Base-by-base conservation (phyloP, 2,888 invertebrate species). In the Luperina nickerlii region DNA sequence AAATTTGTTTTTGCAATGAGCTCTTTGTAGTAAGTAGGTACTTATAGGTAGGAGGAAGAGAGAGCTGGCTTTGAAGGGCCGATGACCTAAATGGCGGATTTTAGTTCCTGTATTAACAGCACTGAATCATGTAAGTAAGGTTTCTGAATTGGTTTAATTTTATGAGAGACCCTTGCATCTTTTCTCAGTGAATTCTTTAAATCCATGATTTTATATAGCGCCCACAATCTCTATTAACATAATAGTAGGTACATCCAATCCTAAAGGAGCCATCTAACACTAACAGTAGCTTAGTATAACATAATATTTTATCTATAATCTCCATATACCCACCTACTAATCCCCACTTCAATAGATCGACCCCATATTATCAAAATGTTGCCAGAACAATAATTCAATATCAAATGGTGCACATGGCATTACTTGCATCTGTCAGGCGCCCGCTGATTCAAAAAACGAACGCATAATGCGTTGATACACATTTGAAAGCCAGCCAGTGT, bases 371-470 rank as follows among this genome's bases (percentile, higher is more conserved):
- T 82, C 82, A 81, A 83, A 90, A 91, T 90, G 81, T 86, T 87
- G 88, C 89, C 89, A 93, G 93, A 91, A 93, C 89, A 88, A 90
- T 89, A 93, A 93, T 93, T 92, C 90, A 90, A 90, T 88, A 92
- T 90, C 90, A 82, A 86, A 86, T 78, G 81, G 69, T 82, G 93
- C 96, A 96, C 95, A 96, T 96, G 96, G 96, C 94, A 95, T 95
- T 95, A 93, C 94, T 91, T 95, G 93, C 96, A 96, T 96, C 96
- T 96, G 96, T 96, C 96, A 95, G 94, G 92, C 92, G 93, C 93
- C 93, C 92, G 94, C 93, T 92, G 95, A 94, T 95, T 94, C 92
- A 94, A 95, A 96, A 96, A 96, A 96, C 89, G 94, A 95, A 95
- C 94, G 92, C 89, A 87, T 90, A 89, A 89, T 91, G 90, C 93